Conservation (phyloP, 1,140 invertebrate genomes). For the Hetaerina americana region DNA sequence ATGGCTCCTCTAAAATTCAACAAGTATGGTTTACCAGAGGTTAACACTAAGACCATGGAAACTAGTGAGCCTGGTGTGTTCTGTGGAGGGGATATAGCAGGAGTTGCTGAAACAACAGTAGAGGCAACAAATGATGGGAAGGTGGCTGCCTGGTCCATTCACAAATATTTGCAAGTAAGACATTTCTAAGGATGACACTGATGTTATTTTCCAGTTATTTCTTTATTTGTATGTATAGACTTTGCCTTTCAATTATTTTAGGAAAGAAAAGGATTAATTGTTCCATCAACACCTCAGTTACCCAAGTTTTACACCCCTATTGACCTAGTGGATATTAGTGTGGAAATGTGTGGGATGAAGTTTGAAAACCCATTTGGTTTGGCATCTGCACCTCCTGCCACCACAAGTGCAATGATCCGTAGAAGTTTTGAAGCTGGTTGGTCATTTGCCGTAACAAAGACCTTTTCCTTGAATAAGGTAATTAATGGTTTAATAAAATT, state of each 20-base stretch:
- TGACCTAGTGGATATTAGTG: constrained; percentile 83
- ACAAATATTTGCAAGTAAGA: constrained; percentile 75
- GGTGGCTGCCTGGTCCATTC: constrained; percentile 91
- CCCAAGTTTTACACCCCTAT: constrained; percentile 89
- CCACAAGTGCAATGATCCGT: constrained; percentile 87
- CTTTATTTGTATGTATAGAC: constrained; percentile 4
- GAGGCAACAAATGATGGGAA: constrained; percentile 98
- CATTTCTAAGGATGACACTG: background rate
- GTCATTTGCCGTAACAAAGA: constrained; percentile 94
- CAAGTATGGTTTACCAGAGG: constrained; percentile 58
- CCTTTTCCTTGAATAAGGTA: constrained; percentile 88
- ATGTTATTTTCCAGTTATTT: constrained; percentile 4
- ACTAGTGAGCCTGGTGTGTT: constrained; percentile 70
- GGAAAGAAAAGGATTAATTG: constrained; percentile 40
- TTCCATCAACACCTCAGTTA: constrained; percentile 52
- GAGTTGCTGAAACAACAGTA: constrained; percentile 89
- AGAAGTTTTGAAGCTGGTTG: constrained; percentile 91
- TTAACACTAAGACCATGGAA: constrained; percentile 63
- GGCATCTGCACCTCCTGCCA: constrained; percentile 92
- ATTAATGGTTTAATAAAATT: background rate
- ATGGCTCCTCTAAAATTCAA: constrained; percentile 68
- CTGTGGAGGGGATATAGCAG: constrained; percentile 87
- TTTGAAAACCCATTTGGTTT: constrained; percentile 96
- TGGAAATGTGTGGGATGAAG: constrained; percentile 82
- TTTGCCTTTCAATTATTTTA: constrained; percentile 21